These are phyloP conservation scores for Danaus melanippus DNA, from an alignment of 1,140 invertebrate species.

Conservation along the genomic window DNA sequence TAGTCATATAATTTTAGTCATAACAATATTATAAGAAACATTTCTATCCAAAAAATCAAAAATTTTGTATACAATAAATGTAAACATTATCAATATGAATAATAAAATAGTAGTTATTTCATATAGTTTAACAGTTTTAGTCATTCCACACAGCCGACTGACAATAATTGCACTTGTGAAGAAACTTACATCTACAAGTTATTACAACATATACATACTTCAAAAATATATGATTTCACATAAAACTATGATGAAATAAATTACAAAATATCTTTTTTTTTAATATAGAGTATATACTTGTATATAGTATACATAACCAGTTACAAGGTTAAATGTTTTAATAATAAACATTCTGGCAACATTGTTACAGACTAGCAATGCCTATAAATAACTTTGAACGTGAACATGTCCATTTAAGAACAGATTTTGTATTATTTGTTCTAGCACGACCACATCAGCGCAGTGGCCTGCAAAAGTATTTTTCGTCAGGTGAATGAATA, in stretches of 20 bases:
- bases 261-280: too few species aligned
- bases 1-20: too few species aligned
- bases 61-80: slow-evolving; percentile 2
- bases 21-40: slow-evolving; percentile 1
- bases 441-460: slow-evolving; percentile 2
- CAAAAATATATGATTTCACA: too few species aligned
- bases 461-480: slow-evolving; percentile 8
- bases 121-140: not conserved
- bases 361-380: too few species aligned
- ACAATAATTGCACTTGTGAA: slow-evolving; percentile 10
- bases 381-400: too few species aligned
- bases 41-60: slow-evolving; percentile 6
- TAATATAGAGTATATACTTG: too few species aligned
- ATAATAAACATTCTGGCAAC: too few species aligned
- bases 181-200: not conserved
- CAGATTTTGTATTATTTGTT: slow-evolving; percentile 7
- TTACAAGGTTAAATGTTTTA: too few species aligned
- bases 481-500: not conserved
- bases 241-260: too few species aligned
- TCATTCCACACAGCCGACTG: slow-evolving; percentile 10
- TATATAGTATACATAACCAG: too few species aligned
- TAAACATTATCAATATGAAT: slow-evolving; percentile 1
- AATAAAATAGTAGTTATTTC: slow-evolving; percentile 4
- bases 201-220: not conserved
- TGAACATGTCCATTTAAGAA: slow-evolving; percentile 1